These are phyloP conservation scores for Sphinx pinastri DNA, from an alignment of 2,888 invertebrate species.

Conservation along the genomic window DNA sequence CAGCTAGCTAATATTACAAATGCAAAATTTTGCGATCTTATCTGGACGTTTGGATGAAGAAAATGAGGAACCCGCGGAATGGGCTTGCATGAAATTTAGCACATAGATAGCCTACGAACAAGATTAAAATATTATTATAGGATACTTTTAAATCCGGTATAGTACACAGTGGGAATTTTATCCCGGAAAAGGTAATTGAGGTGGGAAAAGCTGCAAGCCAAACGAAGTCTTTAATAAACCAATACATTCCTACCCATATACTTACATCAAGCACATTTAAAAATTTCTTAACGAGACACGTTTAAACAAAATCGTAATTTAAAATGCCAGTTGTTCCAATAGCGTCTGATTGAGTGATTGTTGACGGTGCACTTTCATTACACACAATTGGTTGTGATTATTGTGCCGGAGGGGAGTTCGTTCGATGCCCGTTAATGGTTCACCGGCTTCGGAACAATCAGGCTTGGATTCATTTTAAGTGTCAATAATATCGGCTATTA, in stretches of 20 bases:
- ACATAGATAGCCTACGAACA: too few species aligned
- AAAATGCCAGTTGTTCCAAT: conserved; percentile 23
- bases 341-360: conserved; percentile 58
- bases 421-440: conserved; percentile 40
- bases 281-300: conserved; percentile 30
- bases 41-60: too few species aligned
- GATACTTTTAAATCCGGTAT: too few species aligned
- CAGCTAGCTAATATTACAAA: too few species aligned
- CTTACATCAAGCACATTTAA: not conserved
- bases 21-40: too few species aligned
- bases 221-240: too few species aligned
- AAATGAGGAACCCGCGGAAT: too few species aligned
- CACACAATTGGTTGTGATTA: conserved; percentile 72
- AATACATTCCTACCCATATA: not conserved
- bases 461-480: not conserved
- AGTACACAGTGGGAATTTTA: too few species aligned
- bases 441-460: conserved; percentile 28
- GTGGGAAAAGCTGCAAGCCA: too few species aligned
- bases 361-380: conserved; percentile 65
- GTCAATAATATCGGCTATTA: not conserved
- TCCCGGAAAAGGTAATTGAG: too few species aligned
- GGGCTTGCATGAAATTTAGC: too few species aligned
- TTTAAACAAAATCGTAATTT: conserved; percentile 49
- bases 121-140: too few species aligned
- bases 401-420: conserved; percentile 47